Evolutionary conservation across 1,140 invertebrate species (phyloP), one percentile per base, ranked within the genome.

Genomic region (Aplysia californica): DNA sequence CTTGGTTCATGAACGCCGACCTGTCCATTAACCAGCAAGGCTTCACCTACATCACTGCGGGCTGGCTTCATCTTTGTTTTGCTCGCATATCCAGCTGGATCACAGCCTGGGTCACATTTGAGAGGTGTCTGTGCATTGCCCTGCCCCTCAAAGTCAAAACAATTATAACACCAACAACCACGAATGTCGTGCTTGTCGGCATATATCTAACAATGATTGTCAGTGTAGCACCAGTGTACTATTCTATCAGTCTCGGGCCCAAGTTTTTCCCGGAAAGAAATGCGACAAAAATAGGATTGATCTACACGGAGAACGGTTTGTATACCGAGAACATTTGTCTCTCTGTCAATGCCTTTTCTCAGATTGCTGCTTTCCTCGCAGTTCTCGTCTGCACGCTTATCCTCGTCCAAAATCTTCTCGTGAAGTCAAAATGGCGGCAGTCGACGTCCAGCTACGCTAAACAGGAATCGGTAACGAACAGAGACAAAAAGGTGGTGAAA

Each of bases 341-440:
- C 21, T 73, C 55, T 20, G 31, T 73, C 26, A 61, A 36, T 18
- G 36, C 61, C 26, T 61, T 73, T 59, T 73, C n/a, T n/a, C n/a
- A n/a, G n/a, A n/a, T n/a, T n/a, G n/a, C n/a, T n/a, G n/a, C n/a
- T n/a, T n/a, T n/a, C n/a, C 15, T 61, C 18, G 31, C 50, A 23
- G 70, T 73, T 20, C 38, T 73, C 35, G 18, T 73, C 35, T 73
- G 70, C 36, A 73, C 70, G 0, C 20, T 73, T 1, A 61, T 38
- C 4, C 23, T 73, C 3, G 38, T 73, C 5, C 33, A 39, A 2
- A 39, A 73, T 26, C 31, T 73, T 33, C 1, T 38, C 1, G 4
- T 23, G 18, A 73, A 73, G 41, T 73, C 56, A 20, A n/a, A 38
- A n/a, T 73, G 70, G 70, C 55, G 70, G 0, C 50, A n/a, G n/a